Base-by-base conservation (phyloP, 2,888 invertebrate genomes). In the Lithophane leautieri region DNA sequence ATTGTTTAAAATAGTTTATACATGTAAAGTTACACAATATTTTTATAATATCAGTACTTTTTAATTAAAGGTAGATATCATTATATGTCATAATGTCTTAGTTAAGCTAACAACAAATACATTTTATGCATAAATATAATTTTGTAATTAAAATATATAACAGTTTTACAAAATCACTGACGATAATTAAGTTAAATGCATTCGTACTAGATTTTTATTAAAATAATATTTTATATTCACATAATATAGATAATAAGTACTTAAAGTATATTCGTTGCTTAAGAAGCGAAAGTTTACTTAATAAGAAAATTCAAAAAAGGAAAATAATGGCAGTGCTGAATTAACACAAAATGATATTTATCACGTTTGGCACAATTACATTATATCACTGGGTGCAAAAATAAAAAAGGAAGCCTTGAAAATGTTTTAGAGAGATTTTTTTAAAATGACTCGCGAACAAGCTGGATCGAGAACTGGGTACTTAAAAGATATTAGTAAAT, bases 401-500 rank as follows among this genome's bases (percentile, higher is more conserved):
- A 76, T 65, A 80, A 11, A 70, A 54, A 70, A 70, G 22, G 16
- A 82, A 86, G 84, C 81, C 62, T 73, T 83, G 70, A 70, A 82
- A 79, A 73, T 67, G 56, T 58, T 78, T 73, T 72, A 83, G 77
- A 78, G 79, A 76, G 74, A 82, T 81, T 77, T 74, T 72, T 65
- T 61, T 34, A 82, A 76, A 75, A 82, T 78, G 66, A 85, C 67
- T 81, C 75, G 77, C 85, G 66, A 84, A 86, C 62, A 86, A 87
- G 84, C 87, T 77, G 79, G 82, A 82, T 75, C 72, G 61, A 79
- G 78, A 85, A 81, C 78, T 75, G 73, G 69, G 58, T 78, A 74
- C 81, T 82, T 83, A 85, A 76, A 73, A 72, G 83, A 83, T 88
- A 90, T 90, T 91, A 92, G 88, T 92, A 89, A 91, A 91, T 91